Conservation (phyloP, 2,113 vertebrate genomes). For the Albula glossodonta region DNA sequence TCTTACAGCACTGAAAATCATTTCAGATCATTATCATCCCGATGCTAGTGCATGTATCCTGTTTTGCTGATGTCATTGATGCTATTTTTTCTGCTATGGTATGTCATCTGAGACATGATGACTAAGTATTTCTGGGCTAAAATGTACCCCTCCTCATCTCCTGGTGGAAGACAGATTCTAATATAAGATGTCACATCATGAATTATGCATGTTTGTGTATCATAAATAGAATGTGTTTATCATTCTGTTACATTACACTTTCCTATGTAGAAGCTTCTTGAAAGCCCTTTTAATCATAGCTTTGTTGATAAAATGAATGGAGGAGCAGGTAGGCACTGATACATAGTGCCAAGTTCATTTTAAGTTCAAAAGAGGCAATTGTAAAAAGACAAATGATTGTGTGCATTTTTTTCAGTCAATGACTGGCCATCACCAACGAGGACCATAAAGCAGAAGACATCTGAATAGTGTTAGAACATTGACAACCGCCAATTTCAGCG, state of each 20-base stretch:
- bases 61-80: neutral
- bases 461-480: neutral
- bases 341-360: neutral
- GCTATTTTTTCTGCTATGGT: neutral
- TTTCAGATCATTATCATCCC: neutral
- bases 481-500: neutral
- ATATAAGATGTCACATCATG: neutral
- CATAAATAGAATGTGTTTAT: neutral
- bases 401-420: neutral
- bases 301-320: neutral
- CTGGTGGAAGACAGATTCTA: neutral
- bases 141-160: neutral
- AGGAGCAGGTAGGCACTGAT: neutral
- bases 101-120: neutral
- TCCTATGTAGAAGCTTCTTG: too few species aligned
- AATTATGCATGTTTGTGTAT: neutral
- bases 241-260: neutral
- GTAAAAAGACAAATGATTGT: constrained; percentile 2
- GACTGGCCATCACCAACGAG: neutral
- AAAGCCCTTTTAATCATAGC: too few species aligned
- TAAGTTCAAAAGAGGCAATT: neutral
- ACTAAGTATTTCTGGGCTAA: neutral
- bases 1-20: neutral
- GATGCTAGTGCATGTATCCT: neutral
- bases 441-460: neutral